phyloP scores from a whole-genome alignment of 1,140 invertebrate genomes.

The Eueides isabella region DNA sequence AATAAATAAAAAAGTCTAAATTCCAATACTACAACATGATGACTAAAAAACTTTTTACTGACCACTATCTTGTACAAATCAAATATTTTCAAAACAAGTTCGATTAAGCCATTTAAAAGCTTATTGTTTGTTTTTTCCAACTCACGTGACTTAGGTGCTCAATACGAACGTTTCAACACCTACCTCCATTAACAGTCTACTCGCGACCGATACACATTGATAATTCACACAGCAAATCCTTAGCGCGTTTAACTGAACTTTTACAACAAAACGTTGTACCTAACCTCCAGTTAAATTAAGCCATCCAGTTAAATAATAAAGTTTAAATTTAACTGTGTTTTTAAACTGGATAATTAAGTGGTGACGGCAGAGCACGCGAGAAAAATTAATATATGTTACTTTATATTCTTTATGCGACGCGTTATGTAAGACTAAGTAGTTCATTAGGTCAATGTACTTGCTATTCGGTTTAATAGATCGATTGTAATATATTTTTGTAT shows the following conservation, averaged over 20 bases:
- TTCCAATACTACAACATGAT: not conserved
- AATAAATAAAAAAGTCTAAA: too few relatives aligned
- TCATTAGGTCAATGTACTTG: conserved; percentile 69
- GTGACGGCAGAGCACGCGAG: conserved; percentile 58
- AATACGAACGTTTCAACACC: conserved; percentile 17
- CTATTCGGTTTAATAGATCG: conserved; percentile 50
- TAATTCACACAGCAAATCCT: conserved; percentile 56
- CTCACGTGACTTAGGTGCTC: conserved; percentile 21
- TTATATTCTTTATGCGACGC: conserved; percentile 53
- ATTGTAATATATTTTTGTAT: conserved; percentile 44
- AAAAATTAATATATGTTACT: conserved; percentile 56
- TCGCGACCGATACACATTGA: conserved; percentile 51
- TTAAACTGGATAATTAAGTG: conserved; percentile 52
- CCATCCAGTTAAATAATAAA: conserved; percentile 29
- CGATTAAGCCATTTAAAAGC: not conserved
- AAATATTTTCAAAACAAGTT: not conserved
- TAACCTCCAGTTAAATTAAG: conserved; percentile 22
- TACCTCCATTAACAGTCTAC: conserved; percentile 44
- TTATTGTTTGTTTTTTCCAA: not conserved
- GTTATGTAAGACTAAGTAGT: conserved; percentile 70
- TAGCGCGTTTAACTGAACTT: conserved; percentile 51
- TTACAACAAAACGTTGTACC: conserved; percentile 25
- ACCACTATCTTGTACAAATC: not conserved
- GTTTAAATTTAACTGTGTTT: conserved; percentile 40
- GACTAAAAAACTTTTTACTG: not conserved